These are phyloP conservation scores for Leucoraja ocellata DNA, from an alignment of 2,797 vertebrate species.

Conservation along the genomic window DNA sequence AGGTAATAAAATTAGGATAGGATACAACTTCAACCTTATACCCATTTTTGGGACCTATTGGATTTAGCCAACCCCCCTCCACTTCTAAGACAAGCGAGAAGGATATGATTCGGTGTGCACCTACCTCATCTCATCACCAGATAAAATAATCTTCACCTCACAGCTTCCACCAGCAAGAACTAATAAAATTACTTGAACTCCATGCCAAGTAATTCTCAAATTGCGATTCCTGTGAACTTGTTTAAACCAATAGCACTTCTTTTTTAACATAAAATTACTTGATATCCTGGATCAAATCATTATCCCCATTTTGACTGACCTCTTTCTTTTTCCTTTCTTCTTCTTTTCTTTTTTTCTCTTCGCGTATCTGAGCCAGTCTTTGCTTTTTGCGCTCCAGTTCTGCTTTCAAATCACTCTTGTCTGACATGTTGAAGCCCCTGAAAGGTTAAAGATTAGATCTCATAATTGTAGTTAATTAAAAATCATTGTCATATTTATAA, in stretches of 20 bases:
- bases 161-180: neutral
- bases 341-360: conserved; percentile 79
- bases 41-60: no score
- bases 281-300: neutral
- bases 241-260: neutral
- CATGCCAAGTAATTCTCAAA: neutral
- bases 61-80: no score
- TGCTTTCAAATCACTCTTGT: conserved; percentile 77
- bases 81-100: no score
- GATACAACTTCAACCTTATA: no score
- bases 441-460: conserved; percentile 9
- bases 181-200: neutral
- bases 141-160: neutral
- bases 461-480: neutral
- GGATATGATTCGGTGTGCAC: neutral
- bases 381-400: conserved; percentile 83
- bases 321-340: conserved; percentile 81
- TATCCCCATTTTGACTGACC: conserved; percentile 51
- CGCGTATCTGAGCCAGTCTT: conserved; percentile 76
- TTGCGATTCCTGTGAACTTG: neutral
- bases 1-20: no score
- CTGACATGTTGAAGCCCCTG: conserved; percentile 61
- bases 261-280: neutral
- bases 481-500: no score
- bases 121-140: neutral